Evolutionary conservation across 2,888 invertebrate genomes (phyloP).

Genomic region (Tillus elongatus): DNA sequence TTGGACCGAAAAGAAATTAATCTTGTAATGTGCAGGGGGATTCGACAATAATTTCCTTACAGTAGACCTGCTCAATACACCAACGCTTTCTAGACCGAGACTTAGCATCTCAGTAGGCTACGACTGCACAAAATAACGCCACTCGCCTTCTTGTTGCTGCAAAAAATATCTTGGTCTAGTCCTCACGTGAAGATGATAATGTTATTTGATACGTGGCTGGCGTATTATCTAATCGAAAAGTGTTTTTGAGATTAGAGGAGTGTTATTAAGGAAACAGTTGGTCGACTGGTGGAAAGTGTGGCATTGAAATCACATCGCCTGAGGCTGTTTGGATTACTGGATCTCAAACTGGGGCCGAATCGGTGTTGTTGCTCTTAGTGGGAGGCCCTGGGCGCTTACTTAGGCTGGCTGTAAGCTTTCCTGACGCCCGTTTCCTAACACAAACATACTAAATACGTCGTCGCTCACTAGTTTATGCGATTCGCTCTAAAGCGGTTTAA

Average conservation of each 20-base stretch:
- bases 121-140: too few relatives aligned
- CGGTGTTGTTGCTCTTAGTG: conserved; percentile 36
- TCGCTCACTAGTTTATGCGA: conserved; percentile 11
- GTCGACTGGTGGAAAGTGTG: conserved; percentile 25
- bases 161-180: too few relatives aligned
- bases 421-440: conserved; percentile 28
- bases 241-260: background rate
- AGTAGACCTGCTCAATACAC: conserved; percentile 26
- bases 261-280: conserved; percentile 17
- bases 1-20: conserved; percentile 46
- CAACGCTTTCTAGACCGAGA: too few relatives aligned
- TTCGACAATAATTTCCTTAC: conserved; percentile 32
- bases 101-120: too few relatives aligned
- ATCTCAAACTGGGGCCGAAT: conserved; percentile 32
- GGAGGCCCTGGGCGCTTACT: conserved; percentile 27
- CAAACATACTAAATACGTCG: conserved; percentile 35
- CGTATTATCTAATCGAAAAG: background rate
- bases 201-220: background rate
- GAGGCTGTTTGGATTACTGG: conserved; percentile 36
- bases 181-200: too few relatives aligned
- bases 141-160: too few relatives aligned
- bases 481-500: conserved; percentile 1
- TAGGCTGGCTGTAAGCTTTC: conserved; percentile 26
- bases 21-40: conserved; percentile 41
- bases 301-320: conserved; percentile 35